Conservation (phyloP, 2,797 vertebrate species). For the Alosa sapidissima region DNA sequence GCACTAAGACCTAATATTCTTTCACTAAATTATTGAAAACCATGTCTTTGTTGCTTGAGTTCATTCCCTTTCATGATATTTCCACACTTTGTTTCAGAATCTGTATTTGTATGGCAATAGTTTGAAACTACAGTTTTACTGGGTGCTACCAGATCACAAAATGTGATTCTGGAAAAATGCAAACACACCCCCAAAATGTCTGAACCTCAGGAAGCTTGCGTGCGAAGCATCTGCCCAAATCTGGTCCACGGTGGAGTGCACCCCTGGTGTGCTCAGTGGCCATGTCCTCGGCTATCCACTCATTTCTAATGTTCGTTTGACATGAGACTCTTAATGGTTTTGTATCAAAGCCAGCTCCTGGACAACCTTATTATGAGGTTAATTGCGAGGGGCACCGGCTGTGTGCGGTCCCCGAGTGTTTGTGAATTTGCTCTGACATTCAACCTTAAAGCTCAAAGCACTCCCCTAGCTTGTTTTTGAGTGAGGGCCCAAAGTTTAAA, state of each 20-base stretch:
- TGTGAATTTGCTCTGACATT: slow-evolving; percentile 1
- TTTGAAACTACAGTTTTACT: not conserved
- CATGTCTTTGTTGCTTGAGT: too few relatives aligned
- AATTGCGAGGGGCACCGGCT: not conserved
- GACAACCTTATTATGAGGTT: slow-evolving; percentile 23
- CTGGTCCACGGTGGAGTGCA: not conserved
- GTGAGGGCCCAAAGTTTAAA: not conserved
- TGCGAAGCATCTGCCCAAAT: not conserved
- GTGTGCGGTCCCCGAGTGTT: not conserved
- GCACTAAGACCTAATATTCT: not conserved
- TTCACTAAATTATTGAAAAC: too few relatives aligned
- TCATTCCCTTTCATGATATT: too few relatives aligned
- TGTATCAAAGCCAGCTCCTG: not conserved
- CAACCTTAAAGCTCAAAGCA: slow-evolving; percentile 14
- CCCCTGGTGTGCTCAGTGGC: not conserved
- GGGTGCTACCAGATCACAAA: not conserved
- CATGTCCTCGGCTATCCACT: not conserved
- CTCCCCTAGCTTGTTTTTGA: not conserved
- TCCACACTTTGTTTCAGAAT: too few relatives aligned
- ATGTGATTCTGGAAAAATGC: not conserved
- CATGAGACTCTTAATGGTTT: not conserved
- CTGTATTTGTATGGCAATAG: too few relatives aligned
- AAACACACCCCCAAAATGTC: not conserved
- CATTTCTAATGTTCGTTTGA: not conserved
- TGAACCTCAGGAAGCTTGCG: not conserved